Conservation (phyloP, 2,797 vertebrate species). For the Sylvia borin region DNA sequence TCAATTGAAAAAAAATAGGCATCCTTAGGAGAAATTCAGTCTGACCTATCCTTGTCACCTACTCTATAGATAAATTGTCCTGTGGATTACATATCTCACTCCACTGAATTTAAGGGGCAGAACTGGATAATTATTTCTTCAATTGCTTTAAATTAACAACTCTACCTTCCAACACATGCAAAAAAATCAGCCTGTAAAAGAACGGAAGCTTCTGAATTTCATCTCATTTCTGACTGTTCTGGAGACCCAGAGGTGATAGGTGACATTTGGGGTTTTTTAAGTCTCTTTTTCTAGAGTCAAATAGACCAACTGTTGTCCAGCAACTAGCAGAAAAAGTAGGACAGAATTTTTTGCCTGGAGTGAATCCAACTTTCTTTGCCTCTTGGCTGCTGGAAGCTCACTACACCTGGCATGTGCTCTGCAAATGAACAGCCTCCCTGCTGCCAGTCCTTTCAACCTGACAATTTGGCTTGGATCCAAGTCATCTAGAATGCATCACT, state of each 20-base stretch:
- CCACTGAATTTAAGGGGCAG: neutral
- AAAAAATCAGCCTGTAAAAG: neutral
- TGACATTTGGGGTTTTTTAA: neutral
- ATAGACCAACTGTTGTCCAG: neutral
- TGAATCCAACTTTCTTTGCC: neutral
- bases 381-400: neutral
- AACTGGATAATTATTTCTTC: neutral
- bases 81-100: neutral
- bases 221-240: neutral
- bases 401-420: neutral
- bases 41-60: neutral
- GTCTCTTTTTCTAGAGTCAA: neutral
- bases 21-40: neutral
- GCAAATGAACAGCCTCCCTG: neutral
- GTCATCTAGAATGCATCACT: neutral
- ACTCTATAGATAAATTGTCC: neutral
- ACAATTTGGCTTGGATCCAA: neutral
- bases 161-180: neutral
- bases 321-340: neutral
- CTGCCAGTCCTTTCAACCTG: neutral
- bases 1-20: neutral
- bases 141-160: neutral
- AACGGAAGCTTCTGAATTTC: neutral
- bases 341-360: neutral
- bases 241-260: neutral